These are phyloP conservation scores for Zaprionus africanus DNA, from an alignment of 1,140 invertebrate genomes.

Conservation along the genomic window DNA sequence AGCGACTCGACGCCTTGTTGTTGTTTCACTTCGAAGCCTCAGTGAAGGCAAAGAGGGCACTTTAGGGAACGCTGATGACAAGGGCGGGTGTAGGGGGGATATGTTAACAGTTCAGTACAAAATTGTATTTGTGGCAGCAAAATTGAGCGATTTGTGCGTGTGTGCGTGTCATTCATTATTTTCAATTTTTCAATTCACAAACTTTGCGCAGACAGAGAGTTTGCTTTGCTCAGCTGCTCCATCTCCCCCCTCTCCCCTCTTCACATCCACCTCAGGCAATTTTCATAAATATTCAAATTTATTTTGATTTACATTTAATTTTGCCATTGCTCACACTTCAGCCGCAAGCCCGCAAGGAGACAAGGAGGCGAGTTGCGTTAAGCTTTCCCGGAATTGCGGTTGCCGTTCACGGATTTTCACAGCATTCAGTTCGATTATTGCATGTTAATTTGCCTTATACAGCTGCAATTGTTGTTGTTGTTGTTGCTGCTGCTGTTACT, in stretches of 20 bases:
- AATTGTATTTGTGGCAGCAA: conserved; percentile 79
- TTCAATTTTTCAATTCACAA: conserved; percentile 80
- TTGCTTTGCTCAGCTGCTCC: not conserved
- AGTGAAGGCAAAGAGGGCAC: not conserved
- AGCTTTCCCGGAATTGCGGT: conserved; percentile 39
- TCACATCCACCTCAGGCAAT: conserved; percentile 50
- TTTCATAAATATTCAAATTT: conserved; percentile 79
- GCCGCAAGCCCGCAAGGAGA: conserved; percentile 13
- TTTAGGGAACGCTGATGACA: not conserved
- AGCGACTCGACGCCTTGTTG: conserved; percentile 30
- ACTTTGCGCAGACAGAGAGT: conserved; percentile 56
- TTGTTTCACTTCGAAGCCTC: conserved; percentile 49
- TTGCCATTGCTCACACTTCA: conserved; percentile 48
- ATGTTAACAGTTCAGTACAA: conserved; percentile 56
- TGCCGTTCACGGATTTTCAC: conserved; percentile 52
- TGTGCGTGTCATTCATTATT: conserved; percentile 74
- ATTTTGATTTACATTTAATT: conserved; percentile 80
- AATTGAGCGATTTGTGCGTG: conserved; percentile 62
- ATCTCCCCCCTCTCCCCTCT: not conserved
- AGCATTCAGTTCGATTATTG: conserved; percentile 70
- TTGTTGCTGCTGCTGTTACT: conserved; percentile 21
- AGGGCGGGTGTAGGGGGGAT: not conserved
- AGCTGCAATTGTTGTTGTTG: conserved; percentile 18
- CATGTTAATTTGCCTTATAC: conserved; percentile 60
- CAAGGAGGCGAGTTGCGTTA: conserved; percentile 29